phyloP scores from a whole-genome alignment of 2,113 vertebrate species.

The Nesoenas mayeri region DNA sequence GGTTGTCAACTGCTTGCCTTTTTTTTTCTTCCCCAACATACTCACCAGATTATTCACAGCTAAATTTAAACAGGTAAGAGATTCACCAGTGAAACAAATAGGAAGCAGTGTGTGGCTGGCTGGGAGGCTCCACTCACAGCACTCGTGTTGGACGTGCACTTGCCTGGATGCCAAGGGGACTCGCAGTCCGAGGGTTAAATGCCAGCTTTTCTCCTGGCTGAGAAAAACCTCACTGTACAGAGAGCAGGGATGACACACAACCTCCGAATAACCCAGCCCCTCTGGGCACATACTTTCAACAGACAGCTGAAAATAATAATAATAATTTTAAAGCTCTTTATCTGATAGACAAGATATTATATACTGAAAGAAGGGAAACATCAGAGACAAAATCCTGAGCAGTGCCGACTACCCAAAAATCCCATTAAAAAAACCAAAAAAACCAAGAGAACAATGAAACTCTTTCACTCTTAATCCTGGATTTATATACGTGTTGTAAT shows the following conservation, averaged over 20 bases:
- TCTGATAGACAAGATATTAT: conserved; percentile 46
- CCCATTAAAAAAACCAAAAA: not conserved
- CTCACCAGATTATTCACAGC: conserved; percentile 68
- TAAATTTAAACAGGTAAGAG: conserved; percentile 59
- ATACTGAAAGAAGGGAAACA: not conserved
- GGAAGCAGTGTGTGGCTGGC: not conserved
- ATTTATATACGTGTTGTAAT: conserved; percentile 38
- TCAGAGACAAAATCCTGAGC: conserved; percentile 9
- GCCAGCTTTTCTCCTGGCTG: not conserved
- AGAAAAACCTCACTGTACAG: not conserved
- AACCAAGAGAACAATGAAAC: conserved; percentile 8
- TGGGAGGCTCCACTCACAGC: not conserved
- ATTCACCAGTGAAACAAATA: conserved; percentile 60
- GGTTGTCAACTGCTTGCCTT: not conserved
- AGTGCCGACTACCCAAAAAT: conserved; percentile 10
- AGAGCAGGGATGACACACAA: not conserved
- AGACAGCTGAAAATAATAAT: not conserved
- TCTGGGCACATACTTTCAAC: conserved; percentile 43
- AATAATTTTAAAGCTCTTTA: conserved; percentile 7
- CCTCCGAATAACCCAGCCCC: not conserved
- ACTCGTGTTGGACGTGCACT: not conserved
- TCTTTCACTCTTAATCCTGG: conserved; percentile 31
- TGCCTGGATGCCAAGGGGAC: not conserved
- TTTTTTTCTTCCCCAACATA: conserved; percentile 29
- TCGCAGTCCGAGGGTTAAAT: not conserved